Conservation (phyloP, 2,888 invertebrate genomes). For the Polydrusus tereticollis region DNA sequence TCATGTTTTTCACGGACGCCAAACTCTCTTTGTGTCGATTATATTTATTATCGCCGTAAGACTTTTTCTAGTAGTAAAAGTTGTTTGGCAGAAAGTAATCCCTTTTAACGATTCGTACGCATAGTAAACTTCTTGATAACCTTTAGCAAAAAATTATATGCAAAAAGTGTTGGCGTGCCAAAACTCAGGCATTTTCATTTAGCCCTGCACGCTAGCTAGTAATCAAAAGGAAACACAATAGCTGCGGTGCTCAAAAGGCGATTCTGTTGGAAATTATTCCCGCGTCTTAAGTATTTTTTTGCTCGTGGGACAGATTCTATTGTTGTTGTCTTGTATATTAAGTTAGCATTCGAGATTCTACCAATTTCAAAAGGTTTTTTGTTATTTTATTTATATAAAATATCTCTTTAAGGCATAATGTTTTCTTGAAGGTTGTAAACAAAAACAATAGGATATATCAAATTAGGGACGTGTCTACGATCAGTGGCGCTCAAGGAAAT, state of each 20-base stretch:
- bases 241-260: constrained; percentile 21
- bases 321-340: constrained; percentile 3
- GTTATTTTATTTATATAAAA: neutral
- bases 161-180: constrained; percentile 20
- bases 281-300: constrained; percentile 17
- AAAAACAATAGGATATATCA: too few relatives aligned
- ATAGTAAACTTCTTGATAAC: constrained; percentile 2
- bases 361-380: neutral
- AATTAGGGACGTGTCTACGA: too few relatives aligned
- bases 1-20: too few relatives aligned
- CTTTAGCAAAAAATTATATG: constrained; percentile 9
- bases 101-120: neutral
- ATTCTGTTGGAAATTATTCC: constrained; percentile 20
- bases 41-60: too few relatives aligned
- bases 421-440: too few relatives aligned
- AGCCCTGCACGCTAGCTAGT: constrained; percentile 14
- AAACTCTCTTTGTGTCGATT: too few relatives aligned
- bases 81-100: too few relatives aligned
- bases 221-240: constrained; percentile 27
- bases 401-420: neutral
- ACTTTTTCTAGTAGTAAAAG: too few relatives aligned
- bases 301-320: constrained; percentile 12
- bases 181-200: constrained; percentile 19
- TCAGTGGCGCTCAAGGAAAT: too few relatives aligned
- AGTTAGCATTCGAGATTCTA: neutral